Evolutionary conservation across 2,797 vertebrate genomes (phyloP), one percentile per base, ranked within the genome.

Genomic region (Somateria mollissima): DNA sequence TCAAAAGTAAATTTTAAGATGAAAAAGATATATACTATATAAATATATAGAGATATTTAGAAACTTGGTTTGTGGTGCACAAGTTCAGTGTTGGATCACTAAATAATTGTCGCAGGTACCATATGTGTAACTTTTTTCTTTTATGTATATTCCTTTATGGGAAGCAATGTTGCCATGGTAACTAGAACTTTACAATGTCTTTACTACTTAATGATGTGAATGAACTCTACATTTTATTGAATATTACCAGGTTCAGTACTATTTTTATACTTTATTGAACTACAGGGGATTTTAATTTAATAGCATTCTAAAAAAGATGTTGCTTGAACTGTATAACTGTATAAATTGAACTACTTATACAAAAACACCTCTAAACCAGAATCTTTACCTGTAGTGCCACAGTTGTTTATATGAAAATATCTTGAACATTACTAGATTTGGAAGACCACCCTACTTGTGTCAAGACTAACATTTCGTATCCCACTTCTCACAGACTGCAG

Each of bases 181-280:
- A 97, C 97, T 97, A 96, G 96, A 97, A 96, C 91, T 96, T 97
- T 92, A 97, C 96, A 93, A 27, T 97, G 97, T 96, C 96, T 97
- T 97, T 97, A 95, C 97, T 96, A 97, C 97, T 97, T 98, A 96
- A 96, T 92, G 97, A 98, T 96, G 96, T 97, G 97, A 98, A 97
- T 94, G 97, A 97, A 97, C 97, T 97, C 97, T 97, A 96, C 97
- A 93, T 98, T 97, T 97, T 98, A 96, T 97, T 96, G 97, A 97
- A 96, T 97, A 97, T 98, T 97, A 97, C 97, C 97, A 74, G 94
- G 96, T 97, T 98, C 98, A 98, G 97, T 98, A 98, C 97, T 98
- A 98, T 98, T 98, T 98, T 98, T 98, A 97, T 97, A 98, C 97
- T 98, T 98, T 98, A 96, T 96, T 96, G 96, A 97, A 96, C 95